Conservation (phyloP, 2,797 vertebrate genomes). For the Anguilla pacifica region DNA sequence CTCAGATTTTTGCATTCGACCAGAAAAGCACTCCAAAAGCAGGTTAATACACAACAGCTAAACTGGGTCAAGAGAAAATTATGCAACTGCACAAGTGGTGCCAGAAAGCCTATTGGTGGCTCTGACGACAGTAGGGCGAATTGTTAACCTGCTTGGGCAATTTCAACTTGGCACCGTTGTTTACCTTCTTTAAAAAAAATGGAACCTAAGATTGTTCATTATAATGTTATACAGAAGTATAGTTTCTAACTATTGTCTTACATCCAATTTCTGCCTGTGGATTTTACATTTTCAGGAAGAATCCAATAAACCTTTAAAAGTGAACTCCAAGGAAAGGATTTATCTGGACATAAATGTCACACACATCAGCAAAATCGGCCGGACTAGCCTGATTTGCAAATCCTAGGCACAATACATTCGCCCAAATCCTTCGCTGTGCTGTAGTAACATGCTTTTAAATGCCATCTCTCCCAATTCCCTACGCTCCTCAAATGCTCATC, state of each 20-base stretch:
- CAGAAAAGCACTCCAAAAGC: neutral
- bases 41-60: neutral
- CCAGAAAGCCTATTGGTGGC: neutral
- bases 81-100: neutral
- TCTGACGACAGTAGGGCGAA: neutral
- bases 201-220: neutral
- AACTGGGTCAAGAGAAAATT: neutral
- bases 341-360: neutral
- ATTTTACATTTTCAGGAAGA: neutral
- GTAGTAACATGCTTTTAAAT: neutral
- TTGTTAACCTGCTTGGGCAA: neutral
- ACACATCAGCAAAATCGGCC: neutral
- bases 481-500: neutral
- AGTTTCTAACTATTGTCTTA: neutral
- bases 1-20: neutral
- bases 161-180: neutral
- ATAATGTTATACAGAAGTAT: neutral
- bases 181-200: neutral
- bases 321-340: neutral
- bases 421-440: neutral
- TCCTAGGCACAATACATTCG: neutral
- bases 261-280: neutral
- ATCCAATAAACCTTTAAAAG: neutral
- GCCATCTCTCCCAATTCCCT: neutral
- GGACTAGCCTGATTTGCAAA: neutral